Conservation (phyloP, 2,797 vertebrate species). For the Melanotaenia pygmaea region DNA sequence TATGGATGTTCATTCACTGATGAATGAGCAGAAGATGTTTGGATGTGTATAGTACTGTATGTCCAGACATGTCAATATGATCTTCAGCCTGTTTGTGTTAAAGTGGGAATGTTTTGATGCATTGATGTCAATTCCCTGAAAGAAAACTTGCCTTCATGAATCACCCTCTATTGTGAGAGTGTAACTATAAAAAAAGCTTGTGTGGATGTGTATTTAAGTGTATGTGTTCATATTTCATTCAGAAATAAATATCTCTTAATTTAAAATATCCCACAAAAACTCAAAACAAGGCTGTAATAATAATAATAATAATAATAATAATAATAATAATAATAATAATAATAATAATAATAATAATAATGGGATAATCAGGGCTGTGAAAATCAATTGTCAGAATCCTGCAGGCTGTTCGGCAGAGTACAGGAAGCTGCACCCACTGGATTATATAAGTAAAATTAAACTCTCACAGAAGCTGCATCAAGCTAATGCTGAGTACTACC, state of each 20-base stretch:
- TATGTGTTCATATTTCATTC: too few species aligned
- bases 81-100: constrained; percentile 14
- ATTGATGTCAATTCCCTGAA: constrained; percentile 41
- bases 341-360: too few species aligned
- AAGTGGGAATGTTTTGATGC: constrained; percentile 12
- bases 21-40: constrained; percentile 8
- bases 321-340: too few species aligned
- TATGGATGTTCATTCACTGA: constrained; percentile 1
- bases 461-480: background rate
- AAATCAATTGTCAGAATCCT: too few species aligned
- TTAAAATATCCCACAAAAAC: background rate
- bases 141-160: constrained; percentile 32
- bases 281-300: background rate
- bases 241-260: background rate
- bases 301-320: background rate
- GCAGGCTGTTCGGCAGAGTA: too few species aligned
- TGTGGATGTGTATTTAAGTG: background rate
- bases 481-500: background rate
- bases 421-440: too few species aligned
- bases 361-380: too few species aligned
- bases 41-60: background rate
- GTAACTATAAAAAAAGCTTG: background rate
- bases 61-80: constrained; percentile 4
- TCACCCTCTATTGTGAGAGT: background rate
- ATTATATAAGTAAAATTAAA: background rate